Conservation (phyloP, 1,140 invertebrate species). For the Homalodisca vitripennis region DNA sequence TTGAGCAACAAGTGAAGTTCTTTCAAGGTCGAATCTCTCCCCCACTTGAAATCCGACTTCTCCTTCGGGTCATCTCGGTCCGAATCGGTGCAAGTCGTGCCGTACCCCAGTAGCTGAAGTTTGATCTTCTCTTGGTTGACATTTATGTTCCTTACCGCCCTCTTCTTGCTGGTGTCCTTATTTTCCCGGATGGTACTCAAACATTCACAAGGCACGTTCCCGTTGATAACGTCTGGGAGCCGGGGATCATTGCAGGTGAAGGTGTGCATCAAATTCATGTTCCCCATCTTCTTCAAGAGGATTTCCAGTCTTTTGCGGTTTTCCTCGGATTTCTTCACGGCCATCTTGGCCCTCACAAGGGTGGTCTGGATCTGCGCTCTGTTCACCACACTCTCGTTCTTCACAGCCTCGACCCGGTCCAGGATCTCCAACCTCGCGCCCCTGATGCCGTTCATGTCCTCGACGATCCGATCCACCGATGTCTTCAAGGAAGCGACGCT, state of each 20-base stretch:
- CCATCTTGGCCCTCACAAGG: neutral
- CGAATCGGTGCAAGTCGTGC: neutral
- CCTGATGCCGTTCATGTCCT: conserved; percentile 2
- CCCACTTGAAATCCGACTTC: neutral
- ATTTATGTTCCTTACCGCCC: neutral
- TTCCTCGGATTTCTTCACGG: conserved; percentile 7
- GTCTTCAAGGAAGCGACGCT: conserved; percentile 12
- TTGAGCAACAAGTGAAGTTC: neutral
- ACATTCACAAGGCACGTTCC: too few relatives aligned
- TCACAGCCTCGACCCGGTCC: neutral
- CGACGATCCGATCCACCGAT: conserved; percentile 2
- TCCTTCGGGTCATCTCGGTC: neutral
- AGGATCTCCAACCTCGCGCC: neutral
- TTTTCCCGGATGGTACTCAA: too few relatives aligned
- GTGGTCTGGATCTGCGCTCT: neutral
- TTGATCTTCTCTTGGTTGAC: neutral
- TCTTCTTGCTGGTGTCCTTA: too few relatives aligned
- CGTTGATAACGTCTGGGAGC: neutral
- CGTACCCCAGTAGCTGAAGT: neutral
- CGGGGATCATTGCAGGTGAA: neutral
- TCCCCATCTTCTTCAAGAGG: conserved; percentile 1
- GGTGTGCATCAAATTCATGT: neutral
- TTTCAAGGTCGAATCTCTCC: neutral
- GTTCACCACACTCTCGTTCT: neutral
- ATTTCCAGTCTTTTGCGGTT: neutral